A percentile compares a stretch with the other conserved stretches of the same genome.
phyloP scores from a whole-genome alignment of 2,797 vertebrate genomes.

The Centropyge bicolor region DNA sequence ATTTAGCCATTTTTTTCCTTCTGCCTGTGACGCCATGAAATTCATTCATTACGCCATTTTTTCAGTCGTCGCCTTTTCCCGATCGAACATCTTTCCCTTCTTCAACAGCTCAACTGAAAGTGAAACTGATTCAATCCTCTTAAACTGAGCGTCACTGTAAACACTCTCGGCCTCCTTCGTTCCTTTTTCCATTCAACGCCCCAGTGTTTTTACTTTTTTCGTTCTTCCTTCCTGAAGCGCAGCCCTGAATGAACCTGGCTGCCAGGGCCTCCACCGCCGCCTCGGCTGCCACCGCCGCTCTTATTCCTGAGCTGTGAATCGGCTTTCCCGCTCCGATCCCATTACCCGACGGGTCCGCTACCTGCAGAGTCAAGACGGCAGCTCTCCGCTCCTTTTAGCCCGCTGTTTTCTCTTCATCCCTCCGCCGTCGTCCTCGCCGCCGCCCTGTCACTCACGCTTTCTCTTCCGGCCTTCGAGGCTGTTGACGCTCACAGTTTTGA shows the following conservation, averaged over 20 bases:
- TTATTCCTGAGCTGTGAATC: constrained; percentile 67
- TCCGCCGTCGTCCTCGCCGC: constrained; percentile 18
- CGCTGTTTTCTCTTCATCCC: constrained; percentile 2
- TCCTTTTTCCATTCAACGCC: constrained; percentile 14
- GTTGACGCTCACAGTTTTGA: neutral
- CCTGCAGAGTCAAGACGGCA: constrained; percentile 37
- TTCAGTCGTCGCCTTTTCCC: too few species aligned
- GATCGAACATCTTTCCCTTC: neutral
- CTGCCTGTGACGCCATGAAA: too few species aligned
- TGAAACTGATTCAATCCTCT: constrained; percentile 23
- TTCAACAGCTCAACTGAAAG: constrained; percentile 17
- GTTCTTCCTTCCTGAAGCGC: neutral
- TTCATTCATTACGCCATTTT: too few species aligned
- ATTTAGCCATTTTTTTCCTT: too few species aligned
- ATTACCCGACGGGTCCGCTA: constrained; percentile 45
- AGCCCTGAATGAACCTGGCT: constrained; percentile 36
- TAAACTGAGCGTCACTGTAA: neutral
- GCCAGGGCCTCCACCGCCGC: constrained; percentile 15
- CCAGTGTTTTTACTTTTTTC: neutral
- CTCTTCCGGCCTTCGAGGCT: neutral
- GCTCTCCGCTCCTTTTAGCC: constrained; percentile 36
- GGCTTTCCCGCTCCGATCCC: constrained; percentile 67
- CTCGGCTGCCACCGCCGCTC: constrained; percentile 57
- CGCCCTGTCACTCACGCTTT: constrained; percentile 1
- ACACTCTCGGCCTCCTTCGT: neutral